phyloP scores from a whole-genome alignment of 1,140 invertebrate species.

The Pogonomyrmex californicus region DNA sequence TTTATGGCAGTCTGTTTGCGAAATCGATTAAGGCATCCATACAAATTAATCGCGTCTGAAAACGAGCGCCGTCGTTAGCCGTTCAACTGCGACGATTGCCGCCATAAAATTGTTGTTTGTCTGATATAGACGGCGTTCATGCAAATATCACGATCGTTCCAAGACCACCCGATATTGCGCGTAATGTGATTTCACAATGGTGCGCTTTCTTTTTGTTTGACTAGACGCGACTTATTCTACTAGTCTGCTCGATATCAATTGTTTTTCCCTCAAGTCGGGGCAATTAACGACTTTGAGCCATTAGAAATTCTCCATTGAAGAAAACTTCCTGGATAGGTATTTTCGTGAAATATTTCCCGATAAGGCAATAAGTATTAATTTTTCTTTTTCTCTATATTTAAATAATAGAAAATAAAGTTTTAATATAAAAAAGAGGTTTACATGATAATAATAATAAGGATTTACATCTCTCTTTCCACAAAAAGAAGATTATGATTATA shows the following conservation, averaged over 20 bases:
- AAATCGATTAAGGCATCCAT: conserved; percentile 20
- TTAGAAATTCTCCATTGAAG: background rate
- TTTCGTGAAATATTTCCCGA: background rate
- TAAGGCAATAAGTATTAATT: background rate
- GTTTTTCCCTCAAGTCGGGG: background rate
- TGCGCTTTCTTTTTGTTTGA: conserved; percentile 50
- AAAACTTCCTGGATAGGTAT: background rate
- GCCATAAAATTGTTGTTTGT: conserved; percentile 54
- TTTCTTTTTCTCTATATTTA: background rate
- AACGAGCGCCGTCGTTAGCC: conserved; percentile 54
- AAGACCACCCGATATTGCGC: conserved; percentile 52
- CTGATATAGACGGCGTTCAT: conserved; percentile 38
- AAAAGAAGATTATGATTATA: background rate
- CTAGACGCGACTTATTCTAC: conserved; percentile 50
- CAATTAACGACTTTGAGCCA: conserved; percentile 62
- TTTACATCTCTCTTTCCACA: background rate
- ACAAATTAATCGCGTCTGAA: conserved; percentile 46
- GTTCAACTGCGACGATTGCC: conserved; percentile 36
- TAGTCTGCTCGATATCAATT: conserved; percentile 63
- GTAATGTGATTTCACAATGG: conserved; percentile 63
- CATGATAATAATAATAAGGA: background rate
- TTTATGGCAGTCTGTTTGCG: conserved; percentile 20
- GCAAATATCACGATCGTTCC: conserved; percentile 20
- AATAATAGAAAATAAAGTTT: background rate
- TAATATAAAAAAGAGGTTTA: background rate